phyloP scores from a whole-genome alignment of 2,888 invertebrate species.

The Sphecodes monilicornis region DNA sequence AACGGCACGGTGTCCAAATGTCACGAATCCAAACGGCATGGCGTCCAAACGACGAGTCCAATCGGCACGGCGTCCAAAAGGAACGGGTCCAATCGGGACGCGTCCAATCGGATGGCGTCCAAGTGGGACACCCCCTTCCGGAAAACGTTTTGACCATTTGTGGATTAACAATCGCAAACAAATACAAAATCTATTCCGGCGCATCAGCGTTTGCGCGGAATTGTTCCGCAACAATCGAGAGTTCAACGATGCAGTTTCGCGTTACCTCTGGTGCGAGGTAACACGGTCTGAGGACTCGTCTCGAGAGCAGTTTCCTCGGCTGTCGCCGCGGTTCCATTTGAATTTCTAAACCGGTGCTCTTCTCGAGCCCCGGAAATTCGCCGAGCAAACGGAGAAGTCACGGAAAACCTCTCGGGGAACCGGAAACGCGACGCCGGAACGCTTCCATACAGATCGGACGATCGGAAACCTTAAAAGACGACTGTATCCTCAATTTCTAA shows the following conservation, averaged over 20 bases:
- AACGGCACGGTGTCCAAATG: too few relatives aligned
- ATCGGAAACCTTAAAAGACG: background rate
- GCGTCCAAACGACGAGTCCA: too few relatives aligned
- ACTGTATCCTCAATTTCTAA: background rate
- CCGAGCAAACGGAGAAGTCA: conserved; percentile 8
- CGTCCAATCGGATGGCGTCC: too few relatives aligned
- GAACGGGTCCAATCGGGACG: too few relatives aligned
- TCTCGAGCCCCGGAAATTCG: background rate
- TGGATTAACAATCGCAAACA: too few relatives aligned
- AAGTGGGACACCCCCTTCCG: too few relatives aligned
- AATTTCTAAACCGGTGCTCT: conserved; percentile 37
- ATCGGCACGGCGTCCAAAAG: too few relatives aligned
- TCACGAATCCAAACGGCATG: too few relatives aligned
- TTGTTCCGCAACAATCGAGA: background rate
- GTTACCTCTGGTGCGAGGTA: conserved; percentile 15
- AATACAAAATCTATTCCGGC: background rate
- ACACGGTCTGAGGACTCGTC: conserved; percentile 18
- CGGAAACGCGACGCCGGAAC: background rate
- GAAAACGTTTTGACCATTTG: too few relatives aligned
- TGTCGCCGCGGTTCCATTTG: conserved; percentile 23
- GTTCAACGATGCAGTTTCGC: conserved; percentile 32
- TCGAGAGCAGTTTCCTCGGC: conserved; percentile 24
- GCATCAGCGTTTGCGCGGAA: background rate
- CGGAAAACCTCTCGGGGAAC: background rate
- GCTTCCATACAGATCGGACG: background rate